Evolutionary conservation across 2,797 vertebrate genomes (phyloP).

Genomic region (Mormyrus hasselquistii): DNA sequence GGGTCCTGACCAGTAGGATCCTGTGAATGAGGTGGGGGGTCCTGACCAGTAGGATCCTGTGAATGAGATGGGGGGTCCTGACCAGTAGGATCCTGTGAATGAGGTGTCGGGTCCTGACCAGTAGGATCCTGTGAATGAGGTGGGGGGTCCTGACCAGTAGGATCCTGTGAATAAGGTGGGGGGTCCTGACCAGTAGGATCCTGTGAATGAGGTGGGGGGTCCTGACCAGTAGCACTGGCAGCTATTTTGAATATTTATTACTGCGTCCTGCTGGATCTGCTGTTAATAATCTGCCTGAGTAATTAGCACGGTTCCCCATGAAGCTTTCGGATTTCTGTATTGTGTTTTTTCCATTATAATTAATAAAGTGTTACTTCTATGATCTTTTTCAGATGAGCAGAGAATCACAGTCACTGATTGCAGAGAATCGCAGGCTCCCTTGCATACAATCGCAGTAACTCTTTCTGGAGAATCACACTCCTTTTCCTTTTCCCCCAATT

Average conservation of each 20-base stretch:
- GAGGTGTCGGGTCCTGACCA: too few species aligned
- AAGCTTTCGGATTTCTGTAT: slow-evolving; percentile 56
- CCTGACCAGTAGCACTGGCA: not conserved
- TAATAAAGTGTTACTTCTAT: slow-evolving; percentile 56
- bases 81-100: too few species aligned
- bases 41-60: too few species aligned
- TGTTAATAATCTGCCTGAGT: slow-evolving; percentile 68
- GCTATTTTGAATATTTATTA: slow-evolving; percentile 62
- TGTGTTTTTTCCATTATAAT: slow-evolving; percentile 45
- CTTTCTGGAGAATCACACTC: not conserved
- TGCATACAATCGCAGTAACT: not conserved
- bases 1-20: too few species aligned
- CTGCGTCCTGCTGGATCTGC: slow-evolving; percentile 63
- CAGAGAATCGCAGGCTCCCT: slow-evolving; percentile 41
- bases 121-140: too few species aligned
- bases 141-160: not conserved
- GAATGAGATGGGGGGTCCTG: too few species aligned
- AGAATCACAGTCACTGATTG: slow-evolving; percentile 57
- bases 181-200: too few species aligned
- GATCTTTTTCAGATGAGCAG: slow-evolving; percentile 58
- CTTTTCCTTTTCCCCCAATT: not conserved
- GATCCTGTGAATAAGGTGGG: not conserved
- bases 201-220: too few species aligned
- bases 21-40: too few species aligned
- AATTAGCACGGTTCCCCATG: slow-evolving; percentile 63